Percentiles rank a stretch among this genome's conserved stretches.
These are phyloP conservation scores for Odontomyia ornata DNA, from an alignment of 2,888 invertebrate species.

Conservation along the genomic window DNA sequence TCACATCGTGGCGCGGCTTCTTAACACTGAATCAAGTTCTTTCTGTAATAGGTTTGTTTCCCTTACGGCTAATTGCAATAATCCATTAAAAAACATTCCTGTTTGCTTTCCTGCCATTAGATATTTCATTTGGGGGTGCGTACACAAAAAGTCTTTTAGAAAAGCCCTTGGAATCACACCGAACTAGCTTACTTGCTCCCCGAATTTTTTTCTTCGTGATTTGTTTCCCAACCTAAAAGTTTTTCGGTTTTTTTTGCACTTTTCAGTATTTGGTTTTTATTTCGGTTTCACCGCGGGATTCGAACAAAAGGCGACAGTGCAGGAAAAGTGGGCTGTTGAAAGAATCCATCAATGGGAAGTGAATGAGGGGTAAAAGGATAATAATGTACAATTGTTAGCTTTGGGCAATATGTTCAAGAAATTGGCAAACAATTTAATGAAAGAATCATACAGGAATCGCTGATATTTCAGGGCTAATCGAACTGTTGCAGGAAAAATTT, in stretches of 20 bases:
- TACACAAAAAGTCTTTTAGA: constrained; percentile 38
- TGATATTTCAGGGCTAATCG: no score
- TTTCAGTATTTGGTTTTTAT: constrained; percentile 38
- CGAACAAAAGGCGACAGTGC: constrained; percentile 30
- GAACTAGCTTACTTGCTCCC: constrained; percentile 19
- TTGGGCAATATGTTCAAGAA: no score
- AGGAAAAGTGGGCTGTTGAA: constrained; percentile 4
- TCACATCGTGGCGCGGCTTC: not conserved
- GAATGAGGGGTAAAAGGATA: not conserved
- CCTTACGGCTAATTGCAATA: constrained; percentile 51
- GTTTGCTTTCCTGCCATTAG: constrained; percentile 44
- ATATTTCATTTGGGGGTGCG: constrained; percentile 13
- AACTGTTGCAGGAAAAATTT: no score
- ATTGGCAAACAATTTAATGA: no score
- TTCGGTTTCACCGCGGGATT: constrained; percentile 39
- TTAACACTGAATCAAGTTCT: not conserved
- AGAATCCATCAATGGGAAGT: not conserved
- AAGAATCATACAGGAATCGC: no score
- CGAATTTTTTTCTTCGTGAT: not conserved
- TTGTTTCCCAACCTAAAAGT: constrained; percentile 13
- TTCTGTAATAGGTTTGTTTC: constrained; percentile 40
- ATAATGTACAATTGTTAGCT: no score
- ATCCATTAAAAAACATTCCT: constrained; percentile 50
- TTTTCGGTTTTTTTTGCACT: constrained; percentile 28
- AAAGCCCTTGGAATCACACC: constrained; percentile 25